Evolutionary conservation across 2,797 vertebrate species (phyloP).

Genomic region (Dryobates pubescens): DNA sequence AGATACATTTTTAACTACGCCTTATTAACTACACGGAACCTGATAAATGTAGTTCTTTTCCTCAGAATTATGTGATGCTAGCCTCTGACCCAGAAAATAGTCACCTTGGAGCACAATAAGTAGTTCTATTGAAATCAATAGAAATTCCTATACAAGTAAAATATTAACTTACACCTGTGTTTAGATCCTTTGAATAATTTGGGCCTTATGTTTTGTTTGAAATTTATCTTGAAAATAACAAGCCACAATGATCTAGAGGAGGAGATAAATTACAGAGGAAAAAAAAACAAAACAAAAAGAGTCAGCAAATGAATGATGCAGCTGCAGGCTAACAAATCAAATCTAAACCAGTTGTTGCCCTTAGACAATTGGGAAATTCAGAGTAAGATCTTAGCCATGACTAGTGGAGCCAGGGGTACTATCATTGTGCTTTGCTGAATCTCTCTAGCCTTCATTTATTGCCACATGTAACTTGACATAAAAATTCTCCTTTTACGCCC

Average conservation of each 20-base stretch:
- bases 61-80: background rate
- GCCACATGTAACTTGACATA: too few species aligned
- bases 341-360: background rate
- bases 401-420: background rate
- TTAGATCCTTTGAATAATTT: background rate
- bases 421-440: background rate
- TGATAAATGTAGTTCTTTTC: background rate
- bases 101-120: slow-evolving; percentile 2
- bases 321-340: background rate
- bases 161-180: background rate
- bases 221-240: background rate
- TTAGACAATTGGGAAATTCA: background rate
- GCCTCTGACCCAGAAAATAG: background rate
- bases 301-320: background rate
- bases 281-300: background rate
- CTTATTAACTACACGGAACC: background rate
- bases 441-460: background rate
- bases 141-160: slow-evolving; percentile 25
- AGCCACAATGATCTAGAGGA: background rate
- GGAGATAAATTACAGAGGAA: background rate
- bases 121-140: slow-evolving; percentile 31
- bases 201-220: background rate
- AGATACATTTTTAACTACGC: background rate
- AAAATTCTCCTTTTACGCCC: background rate
- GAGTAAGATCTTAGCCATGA: background rate